These are phyloP conservation scores for Sialis fuliginosa DNA, from an alignment of 2,888 invertebrate species.

Conservation along the genomic window DNA sequence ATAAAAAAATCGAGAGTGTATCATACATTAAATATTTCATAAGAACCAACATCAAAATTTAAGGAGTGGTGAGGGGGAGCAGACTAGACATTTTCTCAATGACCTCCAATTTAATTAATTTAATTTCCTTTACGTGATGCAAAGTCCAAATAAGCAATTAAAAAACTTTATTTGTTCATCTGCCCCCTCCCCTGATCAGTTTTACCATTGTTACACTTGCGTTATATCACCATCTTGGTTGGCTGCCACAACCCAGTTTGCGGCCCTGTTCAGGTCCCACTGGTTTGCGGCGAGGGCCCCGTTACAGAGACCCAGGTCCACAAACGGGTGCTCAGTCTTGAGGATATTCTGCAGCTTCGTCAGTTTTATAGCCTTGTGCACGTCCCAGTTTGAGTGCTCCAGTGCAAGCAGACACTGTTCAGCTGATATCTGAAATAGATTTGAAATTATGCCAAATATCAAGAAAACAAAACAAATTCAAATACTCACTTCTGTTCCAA, in stretches of 20 bases:
- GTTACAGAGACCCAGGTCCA: constrained; percentile 23
- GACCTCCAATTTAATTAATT: too few species aligned
- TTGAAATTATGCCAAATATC: background rate
- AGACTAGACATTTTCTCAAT: too few species aligned
- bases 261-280: constrained; percentile 52
- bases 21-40: too few species aligned
- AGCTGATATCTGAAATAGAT: constrained; percentile 34
- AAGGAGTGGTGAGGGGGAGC: too few species aligned
- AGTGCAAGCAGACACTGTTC: constrained; percentile 65
- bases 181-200: background rate
- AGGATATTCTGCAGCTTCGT: constrained; percentile 39
- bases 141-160: background rate
- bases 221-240: constrained; percentile 14
- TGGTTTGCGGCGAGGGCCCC: constrained; percentile 37
- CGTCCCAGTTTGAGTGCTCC: constrained; percentile 75
- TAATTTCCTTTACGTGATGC: too few species aligned
- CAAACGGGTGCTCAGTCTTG: constrained; percentile 6
- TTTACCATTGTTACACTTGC: constrained; percentile 9
- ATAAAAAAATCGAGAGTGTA: too few species aligned
- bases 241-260: constrained; percentile 35
- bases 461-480: too few species aligned
- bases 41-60: too few species aligned
- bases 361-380: constrained; percentile 74
- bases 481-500: constrained; percentile 48
- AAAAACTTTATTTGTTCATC: background rate